phyloP scores from a whole-genome alignment of 2,797 vertebrate genomes.

The Microtus obscurus region DNA sequence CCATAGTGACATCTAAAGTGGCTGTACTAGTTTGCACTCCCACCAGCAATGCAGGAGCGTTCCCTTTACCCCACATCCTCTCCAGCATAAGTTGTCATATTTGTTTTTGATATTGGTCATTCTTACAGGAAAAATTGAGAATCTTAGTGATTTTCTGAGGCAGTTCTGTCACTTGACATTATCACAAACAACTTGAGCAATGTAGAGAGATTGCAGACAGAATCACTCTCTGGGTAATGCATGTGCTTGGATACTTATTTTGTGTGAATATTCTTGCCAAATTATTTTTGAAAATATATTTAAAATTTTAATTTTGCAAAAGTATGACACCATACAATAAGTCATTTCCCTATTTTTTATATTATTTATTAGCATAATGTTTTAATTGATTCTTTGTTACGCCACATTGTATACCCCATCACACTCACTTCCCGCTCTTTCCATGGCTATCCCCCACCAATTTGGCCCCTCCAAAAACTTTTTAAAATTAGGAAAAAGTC shows the following conservation, averaged over 20 bases:
- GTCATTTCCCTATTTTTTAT: background rate
- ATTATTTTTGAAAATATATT: background rate
- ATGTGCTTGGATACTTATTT: background rate
- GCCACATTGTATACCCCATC: background rate
- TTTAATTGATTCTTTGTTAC: background rate
- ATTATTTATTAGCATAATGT: background rate
- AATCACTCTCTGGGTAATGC: background rate
- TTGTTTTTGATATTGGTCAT: too few relatives aligned
- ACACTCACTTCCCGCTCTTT: background rate
- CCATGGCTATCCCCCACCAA: background rate
- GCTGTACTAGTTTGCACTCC: too few relatives aligned
- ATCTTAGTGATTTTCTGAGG: slow-evolving; percentile 11
- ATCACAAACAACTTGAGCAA: background rate
- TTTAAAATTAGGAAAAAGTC: background rate
- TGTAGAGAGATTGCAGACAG: background rate
- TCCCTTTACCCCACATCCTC: too few relatives aligned
- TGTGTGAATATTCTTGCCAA: background rate
- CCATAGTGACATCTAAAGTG: too few relatives aligned
- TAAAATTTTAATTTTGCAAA: background rate
- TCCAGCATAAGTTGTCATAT: too few relatives aligned
- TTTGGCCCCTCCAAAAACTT: background rate
- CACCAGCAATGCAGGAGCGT: too few relatives aligned
- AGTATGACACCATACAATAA: background rate
- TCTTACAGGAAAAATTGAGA: background rate
- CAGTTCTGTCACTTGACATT: background rate